Conservation (phyloP, 2,888 invertebrate genomes). For the Lasioglossum oenotherae region DNA sequence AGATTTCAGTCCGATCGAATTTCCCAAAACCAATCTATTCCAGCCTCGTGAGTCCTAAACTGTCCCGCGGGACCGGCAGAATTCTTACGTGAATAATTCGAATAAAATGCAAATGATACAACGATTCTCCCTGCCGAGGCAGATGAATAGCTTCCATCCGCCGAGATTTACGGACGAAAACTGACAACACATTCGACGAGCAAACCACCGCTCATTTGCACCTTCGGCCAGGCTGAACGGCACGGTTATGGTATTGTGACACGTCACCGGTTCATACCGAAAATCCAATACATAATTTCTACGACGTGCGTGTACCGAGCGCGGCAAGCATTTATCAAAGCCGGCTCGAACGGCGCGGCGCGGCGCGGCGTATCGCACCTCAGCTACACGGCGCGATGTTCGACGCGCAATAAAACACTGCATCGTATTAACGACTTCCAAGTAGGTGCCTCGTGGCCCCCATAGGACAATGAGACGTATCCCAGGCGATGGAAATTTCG, state of each 20-base stretch:
- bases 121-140: background rate
- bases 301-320: constrained; percentile 37
- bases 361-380: constrained; percentile 44
- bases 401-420: constrained; percentile 42
- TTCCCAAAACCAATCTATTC: constrained; percentile 1
- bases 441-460: constrained; percentile 24
- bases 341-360: constrained; percentile 34
- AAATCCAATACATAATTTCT: constrained; percentile 53
- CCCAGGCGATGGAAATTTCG: background rate
- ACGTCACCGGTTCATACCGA: constrained; percentile 27
- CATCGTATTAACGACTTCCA: constrained; percentile 47
- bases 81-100: constrained; percentile 3
- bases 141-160: constrained; percentile 19
- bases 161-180: constrained; percentile 22
- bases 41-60: background rate
- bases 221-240: constrained; percentile 9
- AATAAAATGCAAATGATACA: constrained; percentile 11
- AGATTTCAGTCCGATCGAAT: background rate
- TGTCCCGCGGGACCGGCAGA: background rate
- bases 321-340: constrained; percentile 46
- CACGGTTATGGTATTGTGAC: constrained; percentile 22
- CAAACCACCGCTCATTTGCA: constrained; percentile 20
- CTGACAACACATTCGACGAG: background rate
- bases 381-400: constrained; percentile 17
- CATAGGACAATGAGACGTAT: constrained; percentile 46